Base-by-base conservation (phyloP, 2,888 invertebrate genomes). In the Iselma pallidipennis region DNA sequence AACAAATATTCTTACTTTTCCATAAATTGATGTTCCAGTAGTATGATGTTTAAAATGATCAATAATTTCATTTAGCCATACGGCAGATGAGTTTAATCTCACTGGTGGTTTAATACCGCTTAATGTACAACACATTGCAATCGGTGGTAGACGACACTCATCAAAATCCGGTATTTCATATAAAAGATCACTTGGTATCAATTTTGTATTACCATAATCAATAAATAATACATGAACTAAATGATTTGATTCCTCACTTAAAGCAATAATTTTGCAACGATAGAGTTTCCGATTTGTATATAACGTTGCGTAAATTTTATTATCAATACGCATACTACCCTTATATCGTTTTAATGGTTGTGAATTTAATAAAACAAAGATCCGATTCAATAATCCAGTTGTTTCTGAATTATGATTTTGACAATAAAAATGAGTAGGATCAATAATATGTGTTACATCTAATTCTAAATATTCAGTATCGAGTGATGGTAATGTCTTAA, bases 91-190 rank as follows among this genome's bases (percentile, higher is more conserved):
- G 75, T 87, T 87, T 49, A 83, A 80, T n/a, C 88, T 80, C 6
- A 85, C 81, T 0, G 90, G 87, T 0, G 95, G 94, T 68, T 87
- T 87, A 3, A 95, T 78, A 72, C 87, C 87, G 2, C 88, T 85
- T 66, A 95, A 82, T 48, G 85, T 83, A 75, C 92, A 94, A 77
- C 91, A 89, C 71, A 92, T 84, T 14, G 91, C 89, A 23, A 88
- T 80, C 37, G 90, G 87, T 28, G 89, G 86, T 48, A 82, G 70
- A 21, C 71, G 61, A 64, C 71, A 72, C 49, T 71, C 69, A 0
- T 57, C 55, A 23, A 71, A 53, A 10, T 65, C 55, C 3, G 77
- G 80, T 28, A 85, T 68, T 16, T 80, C 75, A 55, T 83, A 84
- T 42, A 90, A 68, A 60, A 84, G 83, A 52, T 80, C 73, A 54